phyloP scores from a whole-genome alignment of 2,797 vertebrate genomes.

The Cuculus canorus region DNA sequence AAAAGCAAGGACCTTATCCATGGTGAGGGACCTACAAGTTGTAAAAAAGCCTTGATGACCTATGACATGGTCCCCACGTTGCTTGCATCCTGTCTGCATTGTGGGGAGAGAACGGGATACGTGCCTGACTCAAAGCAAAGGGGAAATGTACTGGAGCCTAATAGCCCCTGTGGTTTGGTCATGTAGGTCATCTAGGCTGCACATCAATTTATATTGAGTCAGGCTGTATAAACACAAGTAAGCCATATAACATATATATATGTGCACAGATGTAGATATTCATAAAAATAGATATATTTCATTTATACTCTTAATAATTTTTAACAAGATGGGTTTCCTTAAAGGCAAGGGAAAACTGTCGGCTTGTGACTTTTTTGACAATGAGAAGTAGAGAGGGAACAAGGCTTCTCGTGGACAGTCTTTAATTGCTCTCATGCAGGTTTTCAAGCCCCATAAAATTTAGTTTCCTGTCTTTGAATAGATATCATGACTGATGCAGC shows the following conservation, averaged over 20 bases:
- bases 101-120: neutral
- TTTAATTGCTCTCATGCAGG: neutral
- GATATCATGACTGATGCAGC: neutral
- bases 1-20: neutral
- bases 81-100: fast-evolving
- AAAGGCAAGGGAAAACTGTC: neutral
- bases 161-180: neutral
- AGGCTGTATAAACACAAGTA: neutral
- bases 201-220: neutral
- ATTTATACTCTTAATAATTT: neutral
- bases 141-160: neutral
- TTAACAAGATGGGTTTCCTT: neutral
- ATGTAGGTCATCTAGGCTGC: neutral
- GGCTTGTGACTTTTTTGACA: neutral
- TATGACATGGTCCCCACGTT: fast-evolving
- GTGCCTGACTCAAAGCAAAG: neutral
- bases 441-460: neutral
- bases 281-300: neutral
- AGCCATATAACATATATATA: too few species aligned
- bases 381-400: neutral
- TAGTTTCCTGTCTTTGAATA: neutral
- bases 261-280: neutral
- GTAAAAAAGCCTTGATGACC: neutral
- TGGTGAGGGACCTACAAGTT: neutral
- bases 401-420: neutral